A percentile compares a stretch with the other conserved stretches of the same genome.
phyloP scores from a whole-genome alignment of 2,797 vertebrate species.

The Austrolebias charrua region DNA sequence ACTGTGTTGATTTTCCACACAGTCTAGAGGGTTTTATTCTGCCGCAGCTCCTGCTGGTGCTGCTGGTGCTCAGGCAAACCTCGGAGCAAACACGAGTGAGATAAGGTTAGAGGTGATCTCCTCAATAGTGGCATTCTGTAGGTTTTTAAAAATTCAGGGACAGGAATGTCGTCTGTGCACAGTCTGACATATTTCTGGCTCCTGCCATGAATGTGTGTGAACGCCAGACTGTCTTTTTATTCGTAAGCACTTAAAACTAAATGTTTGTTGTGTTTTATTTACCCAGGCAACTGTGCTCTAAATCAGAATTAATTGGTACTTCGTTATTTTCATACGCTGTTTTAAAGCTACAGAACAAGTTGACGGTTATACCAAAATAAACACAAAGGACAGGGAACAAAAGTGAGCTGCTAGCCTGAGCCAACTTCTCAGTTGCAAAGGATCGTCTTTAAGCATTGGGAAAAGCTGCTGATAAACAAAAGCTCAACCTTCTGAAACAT shows the following conservation, averaged over 20 bases:
- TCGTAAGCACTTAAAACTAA: slow-evolving; percentile 26
- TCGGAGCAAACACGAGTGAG: slow-evolving; percentile 32
- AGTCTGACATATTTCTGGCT: slow-evolving; percentile 37
- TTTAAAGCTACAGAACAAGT: slow-evolving; percentile 7
- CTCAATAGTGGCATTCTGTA: slow-evolving; percentile 22
- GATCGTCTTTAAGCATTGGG: slow-evolving; percentile 56
- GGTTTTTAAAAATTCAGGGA: slow-evolving; percentile 34
- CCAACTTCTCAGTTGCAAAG: slow-evolving; percentile 47
- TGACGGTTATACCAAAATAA: slow-evolving; percentile 1
- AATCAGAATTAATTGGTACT: slow-evolving; percentile 33
- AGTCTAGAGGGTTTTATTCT: slow-evolving; percentile 45
- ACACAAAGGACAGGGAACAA: slow-evolving; percentile 20
- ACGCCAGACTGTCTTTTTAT: slow-evolving; percentile 48
- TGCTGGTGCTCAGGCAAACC: slow-evolving; percentile 22
- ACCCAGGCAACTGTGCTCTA: not conserved
- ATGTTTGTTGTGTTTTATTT: slow-evolving; percentile 19
- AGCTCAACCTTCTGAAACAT: slow-evolving; percentile 30
- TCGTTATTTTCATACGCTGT: slow-evolving; percentile 40
- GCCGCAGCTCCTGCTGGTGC: slow-evolving; percentile 24
- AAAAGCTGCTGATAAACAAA: slow-evolving; percentile 51
- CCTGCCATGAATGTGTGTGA: slow-evolving; percentile 33
- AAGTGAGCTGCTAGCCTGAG: slow-evolving; percentile 4
- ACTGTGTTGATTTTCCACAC: slow-evolving; percentile 45
- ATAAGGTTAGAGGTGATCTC: slow-evolving; percentile 49
- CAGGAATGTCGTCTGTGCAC: slow-evolving; percentile 25